Evolutionary conservation across 2,888 invertebrate species (phyloP).

Genomic region (Chironomus tentans): DNA sequence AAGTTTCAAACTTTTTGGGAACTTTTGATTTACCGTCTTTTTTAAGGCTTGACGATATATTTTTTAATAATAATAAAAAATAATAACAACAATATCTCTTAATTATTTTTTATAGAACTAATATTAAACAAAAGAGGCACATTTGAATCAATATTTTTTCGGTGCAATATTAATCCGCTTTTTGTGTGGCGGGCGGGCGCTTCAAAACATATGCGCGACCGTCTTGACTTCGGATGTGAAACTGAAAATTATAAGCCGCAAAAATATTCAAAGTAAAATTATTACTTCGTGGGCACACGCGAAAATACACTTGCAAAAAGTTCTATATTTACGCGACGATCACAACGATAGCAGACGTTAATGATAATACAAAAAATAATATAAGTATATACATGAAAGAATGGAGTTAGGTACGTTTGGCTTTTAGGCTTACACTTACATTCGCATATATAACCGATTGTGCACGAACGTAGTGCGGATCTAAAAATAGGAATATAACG

Average conservation of each 20-base stretch:
- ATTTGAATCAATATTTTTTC: constrained; percentile 3
- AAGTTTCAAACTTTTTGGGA: not conserved
- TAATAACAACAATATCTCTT: not conserved
- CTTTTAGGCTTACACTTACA: not conserved
- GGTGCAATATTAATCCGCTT: not conserved
- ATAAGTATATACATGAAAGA: too few relatives aligned
- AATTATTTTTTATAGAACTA: not conserved
- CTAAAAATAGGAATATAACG: constrained; percentile 12
- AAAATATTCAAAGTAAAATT: not conserved
- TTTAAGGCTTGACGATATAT: not conserved
- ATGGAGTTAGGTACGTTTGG: not conserved
- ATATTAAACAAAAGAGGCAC: constrained; percentile 7
- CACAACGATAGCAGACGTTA: not conserved
- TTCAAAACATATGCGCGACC: constrained; percentile 9
- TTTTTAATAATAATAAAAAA: not conserved
- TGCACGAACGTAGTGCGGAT: not conserved
- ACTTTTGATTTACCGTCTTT: too few relatives aligned
- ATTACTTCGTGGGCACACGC: constrained; percentile 5
- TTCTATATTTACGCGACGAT: not conserved
- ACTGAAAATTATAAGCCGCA: constrained; percentile 19
- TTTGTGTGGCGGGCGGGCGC: not conserved
- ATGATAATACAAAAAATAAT: too few relatives aligned
- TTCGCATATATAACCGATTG: not conserved
- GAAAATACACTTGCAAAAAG: not conserved
- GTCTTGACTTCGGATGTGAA: constrained; percentile 19